Evolutionary conservation across 2,113 vertebrate species (phyloP).

Genomic region (Stictonetta naevosa): DNA sequence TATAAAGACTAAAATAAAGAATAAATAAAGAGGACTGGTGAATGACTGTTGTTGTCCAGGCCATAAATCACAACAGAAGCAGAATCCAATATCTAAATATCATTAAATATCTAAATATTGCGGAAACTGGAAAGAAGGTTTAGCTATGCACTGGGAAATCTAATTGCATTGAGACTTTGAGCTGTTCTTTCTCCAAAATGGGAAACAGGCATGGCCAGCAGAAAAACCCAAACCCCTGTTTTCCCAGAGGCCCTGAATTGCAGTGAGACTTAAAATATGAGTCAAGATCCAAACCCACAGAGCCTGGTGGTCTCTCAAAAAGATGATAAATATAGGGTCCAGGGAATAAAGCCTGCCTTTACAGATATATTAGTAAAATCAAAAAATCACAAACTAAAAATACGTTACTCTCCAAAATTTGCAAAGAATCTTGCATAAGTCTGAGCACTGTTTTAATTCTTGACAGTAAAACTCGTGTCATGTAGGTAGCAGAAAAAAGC

Average conservation of each 20-base stretch:
- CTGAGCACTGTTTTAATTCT: neutral
- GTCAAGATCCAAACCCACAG: neutral
- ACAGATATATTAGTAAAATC: neutral
- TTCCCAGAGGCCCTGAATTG: neutral
- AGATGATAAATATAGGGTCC: neutral
- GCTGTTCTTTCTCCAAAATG: neutral
- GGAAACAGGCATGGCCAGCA: neutral
- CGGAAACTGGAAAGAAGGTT: neutral
- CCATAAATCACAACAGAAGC: neutral
- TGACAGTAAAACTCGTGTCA: neutral
- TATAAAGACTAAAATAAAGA: neutral
- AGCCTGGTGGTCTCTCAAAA: neutral
- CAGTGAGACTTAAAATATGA: neutral
- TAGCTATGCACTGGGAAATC: neutral
- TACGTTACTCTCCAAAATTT: neutral
- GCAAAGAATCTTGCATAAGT: accelerated
- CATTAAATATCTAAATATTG: neutral
- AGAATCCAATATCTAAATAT: neutral
- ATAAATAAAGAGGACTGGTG: neutral
- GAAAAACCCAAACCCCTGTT: neutral
- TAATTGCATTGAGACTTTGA: neutral
- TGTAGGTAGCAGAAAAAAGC: neutral
- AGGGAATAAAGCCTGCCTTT: neutral
- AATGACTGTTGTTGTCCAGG: neutral
- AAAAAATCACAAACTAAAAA: neutral